phyloP scores from a whole-genome alignment of 2,113 vertebrate genomes.

The Oreocharis arfaki region DNA sequence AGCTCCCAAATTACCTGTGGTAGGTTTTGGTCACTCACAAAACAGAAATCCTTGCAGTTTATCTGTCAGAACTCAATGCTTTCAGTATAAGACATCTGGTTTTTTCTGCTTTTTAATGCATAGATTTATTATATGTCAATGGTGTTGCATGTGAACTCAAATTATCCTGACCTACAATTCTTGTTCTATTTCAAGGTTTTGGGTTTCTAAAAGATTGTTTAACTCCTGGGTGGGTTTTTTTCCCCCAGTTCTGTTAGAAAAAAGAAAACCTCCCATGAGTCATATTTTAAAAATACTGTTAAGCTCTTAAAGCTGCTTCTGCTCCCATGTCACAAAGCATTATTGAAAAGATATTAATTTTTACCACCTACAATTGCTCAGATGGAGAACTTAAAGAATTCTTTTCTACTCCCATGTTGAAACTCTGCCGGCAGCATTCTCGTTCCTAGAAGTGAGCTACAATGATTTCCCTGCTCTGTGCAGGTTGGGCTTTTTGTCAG shows the following conservation, averaged over 20 bases:
- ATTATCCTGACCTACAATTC: slow-evolving; percentile 52
- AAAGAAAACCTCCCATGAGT: slow-evolving; percentile 39
- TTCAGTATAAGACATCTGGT: background rate
- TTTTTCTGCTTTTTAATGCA: background rate
- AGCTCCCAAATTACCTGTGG: background rate
- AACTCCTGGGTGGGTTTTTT: background rate
- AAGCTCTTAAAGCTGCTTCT: slow-evolving; percentile 19
- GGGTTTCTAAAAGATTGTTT: slow-evolving; percentile 12
- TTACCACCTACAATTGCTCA: slow-evolving; percentile 41
- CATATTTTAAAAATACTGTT: slow-evolving; percentile 31
- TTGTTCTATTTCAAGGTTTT: slow-evolving; percentile 45
- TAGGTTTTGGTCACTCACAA: background rate
- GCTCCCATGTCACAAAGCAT: slow-evolving; percentile 24
- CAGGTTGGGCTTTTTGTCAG: background rate
- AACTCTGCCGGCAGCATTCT: background rate
- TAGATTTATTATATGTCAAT: background rate
- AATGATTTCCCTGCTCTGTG: background rate
- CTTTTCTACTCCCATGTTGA: background rate
- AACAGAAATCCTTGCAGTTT: background rate
- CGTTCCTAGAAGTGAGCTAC: background rate
- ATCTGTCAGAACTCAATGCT: background rate
- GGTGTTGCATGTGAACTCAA: background rate
- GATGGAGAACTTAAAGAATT: slow-evolving; percentile 14
- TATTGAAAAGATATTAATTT: slow-evolving; percentile 43
- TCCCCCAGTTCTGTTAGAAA: background rate